A percentile compares a stretch with the other conserved stretches of the same genome.
Conservation (phyloP, 2,113 vertebrate genomes). For the Nothocercus julius region DNA sequence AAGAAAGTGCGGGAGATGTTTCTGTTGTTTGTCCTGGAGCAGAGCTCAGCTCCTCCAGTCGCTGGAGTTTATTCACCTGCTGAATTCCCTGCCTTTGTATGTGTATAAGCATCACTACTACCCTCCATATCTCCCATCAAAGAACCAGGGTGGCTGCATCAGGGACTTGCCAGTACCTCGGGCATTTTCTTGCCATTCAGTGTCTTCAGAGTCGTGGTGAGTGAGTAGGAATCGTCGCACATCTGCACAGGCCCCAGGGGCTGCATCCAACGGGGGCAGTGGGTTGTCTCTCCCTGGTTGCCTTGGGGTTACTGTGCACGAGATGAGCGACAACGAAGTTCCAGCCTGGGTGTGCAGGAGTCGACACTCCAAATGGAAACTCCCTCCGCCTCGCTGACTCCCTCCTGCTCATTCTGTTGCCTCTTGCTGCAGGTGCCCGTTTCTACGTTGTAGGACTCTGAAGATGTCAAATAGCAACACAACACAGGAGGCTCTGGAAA, state of each 20-base stretch:
- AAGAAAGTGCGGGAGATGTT: background rate
- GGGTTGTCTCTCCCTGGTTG: background rate
- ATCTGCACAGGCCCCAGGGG: background rate
- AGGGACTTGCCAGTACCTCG: background rate
- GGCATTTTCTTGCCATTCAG: background rate
- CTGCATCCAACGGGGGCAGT: background rate
- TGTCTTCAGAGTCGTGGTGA: background rate
- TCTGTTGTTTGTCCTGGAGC: background rate
- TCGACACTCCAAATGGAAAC: background rate
- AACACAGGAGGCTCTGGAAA: conserved; percentile 82
- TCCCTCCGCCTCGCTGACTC: background rate
- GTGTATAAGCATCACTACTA: background rate
- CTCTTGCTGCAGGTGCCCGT: conserved; percentile 64
- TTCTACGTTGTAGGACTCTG: conserved; percentile 39
- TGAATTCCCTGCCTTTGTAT: background rate
- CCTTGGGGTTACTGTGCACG: background rate
- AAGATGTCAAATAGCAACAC: conserved; percentile 86
- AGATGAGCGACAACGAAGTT: background rate
- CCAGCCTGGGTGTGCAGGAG: rapidly evolving
- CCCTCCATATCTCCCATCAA: background rate
- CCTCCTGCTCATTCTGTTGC: background rate
- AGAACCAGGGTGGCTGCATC: background rate
- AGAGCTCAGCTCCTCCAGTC: background rate
- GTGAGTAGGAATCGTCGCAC: background rate
- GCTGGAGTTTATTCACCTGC: background rate